Evolutionary conservation across 2,888 invertebrate genomes (phyloP), one percentile per base, ranked within the genome.

Genomic region (Dasysyrphus albostriatus): DNA sequence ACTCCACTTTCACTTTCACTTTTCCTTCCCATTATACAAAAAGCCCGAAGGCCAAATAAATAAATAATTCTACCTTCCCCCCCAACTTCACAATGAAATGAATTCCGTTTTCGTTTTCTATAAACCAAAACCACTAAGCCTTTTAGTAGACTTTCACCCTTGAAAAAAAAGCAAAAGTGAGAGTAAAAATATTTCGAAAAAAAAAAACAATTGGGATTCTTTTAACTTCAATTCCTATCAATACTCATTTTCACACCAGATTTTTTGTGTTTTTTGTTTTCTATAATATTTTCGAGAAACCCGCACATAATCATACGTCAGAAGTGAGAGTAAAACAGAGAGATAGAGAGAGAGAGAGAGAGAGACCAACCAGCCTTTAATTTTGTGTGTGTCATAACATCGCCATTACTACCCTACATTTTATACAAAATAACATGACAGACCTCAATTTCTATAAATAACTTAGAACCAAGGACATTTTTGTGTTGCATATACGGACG

Each of bases 391-490:
- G 42, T 14, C 44, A 47, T 47, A 47, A 47, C 8, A 16, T 16
- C 16, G 44, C 44, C 44, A 47, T 67, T 6, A 61, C 7, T 6
- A 61, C 7, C 47, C 14, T 14, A 24, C 4, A 70, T 42, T 54
- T 42, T 63, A 44, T 47, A n/a, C n/a, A 51, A 69, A 32, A 34
- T 29, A 61, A 49, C 58, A 70, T 56, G 47, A 49, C 75, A 54
- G 51, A 58, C 59, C 77, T 74, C 10, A 49, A 54, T 39, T 14
- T 67, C 77, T 81, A 81, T 69, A 85, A 85, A 85, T 81, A 81
- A 67, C 63, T 44, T 37, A 72, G 63, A 49, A 54, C 39, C 37
- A 47, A 61, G 61, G 61, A 39, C 61, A 61, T 61, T 61, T 73
- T 59, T 59, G 29, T n/a, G 59, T 74, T 79, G 73, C 65, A 44